Evolutionary conservation across 64 coral and sea anemone genomes (phyloP), one percentile per base, ranked within the genome.

Genomic region (Anthopleura sola): DNA sequence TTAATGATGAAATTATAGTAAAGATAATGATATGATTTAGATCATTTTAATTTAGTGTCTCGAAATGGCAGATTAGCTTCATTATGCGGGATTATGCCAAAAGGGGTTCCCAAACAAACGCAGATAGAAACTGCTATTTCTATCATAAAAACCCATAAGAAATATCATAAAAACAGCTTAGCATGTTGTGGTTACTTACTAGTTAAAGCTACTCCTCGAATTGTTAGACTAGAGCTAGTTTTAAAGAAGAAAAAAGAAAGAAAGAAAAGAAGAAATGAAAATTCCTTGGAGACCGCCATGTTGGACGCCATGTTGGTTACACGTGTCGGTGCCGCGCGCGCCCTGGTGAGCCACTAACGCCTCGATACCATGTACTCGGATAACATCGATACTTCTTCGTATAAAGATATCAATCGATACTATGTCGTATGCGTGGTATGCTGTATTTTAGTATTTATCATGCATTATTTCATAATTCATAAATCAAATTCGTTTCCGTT

Each of bases 291-390:
- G 3, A 75, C 83, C 89, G 83, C 89, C 89, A 91, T 91, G 66
- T 71, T 71, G 66, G 75, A 86, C 89, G 83, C 89, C 89, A 91
- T 91, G 66, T 71, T 71, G 66, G 75, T 81, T 91, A 85, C 89
- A 91, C 89, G 89, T 91, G 89, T 91, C 76, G 36, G 76, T 37
- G 20, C 36, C 24, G 18, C 17, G 75, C 31, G 7, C 24, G 40
- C 75, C 50, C 50, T 28, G 74, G 74, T 37, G 5, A 37, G 76
- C 5, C 5, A 66, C 9, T n/a, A 66, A 10, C 1, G 28, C 66
- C 26, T 71, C 66, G n/a, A 71, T 32, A 69, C 64, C 23, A 69
- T 12, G 28, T 31, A 69, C 28, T 69, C 66, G 28, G 66, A 34
- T 32, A 1, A 71, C 26, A 20, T 71, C 66, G 66, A 71, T 71